These are phyloP conservation scores for Serranus cabrilla DNA, from an alignment of 2,797 vertebrate genomes.

Conservation along the genomic window DNA sequence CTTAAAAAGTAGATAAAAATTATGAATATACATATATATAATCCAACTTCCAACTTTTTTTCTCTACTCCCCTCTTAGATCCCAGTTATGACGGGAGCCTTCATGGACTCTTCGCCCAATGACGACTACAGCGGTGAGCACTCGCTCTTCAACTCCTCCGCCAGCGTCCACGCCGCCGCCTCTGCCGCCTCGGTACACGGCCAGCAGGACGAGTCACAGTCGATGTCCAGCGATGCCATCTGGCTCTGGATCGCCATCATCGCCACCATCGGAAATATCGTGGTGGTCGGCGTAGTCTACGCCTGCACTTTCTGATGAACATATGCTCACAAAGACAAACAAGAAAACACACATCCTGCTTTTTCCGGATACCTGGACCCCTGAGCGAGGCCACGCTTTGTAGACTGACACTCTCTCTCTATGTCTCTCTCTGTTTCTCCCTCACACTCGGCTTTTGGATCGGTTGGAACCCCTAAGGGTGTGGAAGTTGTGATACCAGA, in stretches of 20 bases:
- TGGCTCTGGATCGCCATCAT: constrained; percentile 98
- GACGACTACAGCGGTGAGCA: constrained; percentile 97
- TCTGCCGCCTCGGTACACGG: constrained; percentile 84
- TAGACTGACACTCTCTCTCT: constrained; percentile 29
- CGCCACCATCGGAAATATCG: constrained; percentile 98
- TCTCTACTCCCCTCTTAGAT: constrained; percentile 82
- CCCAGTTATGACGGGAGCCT: constrained; percentile 97
- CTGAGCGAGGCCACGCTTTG: constrained; percentile 36
- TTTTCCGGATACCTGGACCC: constrained; percentile 42
- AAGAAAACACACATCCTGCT: constrained; percentile 22
- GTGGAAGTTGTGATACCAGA: constrained; percentile 31
- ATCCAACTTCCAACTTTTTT: no score
- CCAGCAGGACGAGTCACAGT: constrained; percentile 90
- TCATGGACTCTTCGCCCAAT: constrained; percentile 97
- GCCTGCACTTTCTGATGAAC: constrained; percentile 95
- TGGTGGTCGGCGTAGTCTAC: constrained; percentile 97
- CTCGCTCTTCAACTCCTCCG: constrained; percentile 97
- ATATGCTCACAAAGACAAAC: constrained; percentile 30
- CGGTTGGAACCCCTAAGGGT: constrained; percentile 27
- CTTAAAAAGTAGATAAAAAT: no score
- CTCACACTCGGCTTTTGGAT: constrained; percentile 26
- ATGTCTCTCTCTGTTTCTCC: constrained; percentile 3
- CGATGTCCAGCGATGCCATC: constrained; percentile 94
- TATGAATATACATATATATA: no score
- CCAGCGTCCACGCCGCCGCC: constrained; percentile 90